Conservation (phyloP, 2,797 vertebrate species). For the Eulemur mongoz region DNA sequence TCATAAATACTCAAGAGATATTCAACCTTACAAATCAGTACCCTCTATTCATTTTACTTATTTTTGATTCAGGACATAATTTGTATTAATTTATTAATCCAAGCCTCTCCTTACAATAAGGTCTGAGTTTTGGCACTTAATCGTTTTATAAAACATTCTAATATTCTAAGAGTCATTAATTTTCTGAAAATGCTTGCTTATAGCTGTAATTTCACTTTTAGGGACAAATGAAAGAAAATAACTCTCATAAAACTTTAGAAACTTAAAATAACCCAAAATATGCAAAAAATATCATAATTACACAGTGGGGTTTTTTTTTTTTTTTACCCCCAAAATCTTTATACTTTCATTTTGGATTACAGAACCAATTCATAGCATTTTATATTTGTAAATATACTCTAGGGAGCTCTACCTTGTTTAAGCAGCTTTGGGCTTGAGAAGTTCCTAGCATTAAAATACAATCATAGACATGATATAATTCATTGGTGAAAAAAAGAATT, state of each 20-base stretch:
- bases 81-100: background rate
- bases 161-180: background rate
- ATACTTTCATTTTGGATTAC: background rate
- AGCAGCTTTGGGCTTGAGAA: conserved; percentile 9
- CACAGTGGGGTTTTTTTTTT: background rate
- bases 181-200: background rate
- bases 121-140: background rate
- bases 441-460: background rate
- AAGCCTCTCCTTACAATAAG: background rate
- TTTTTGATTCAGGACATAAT: background rate
- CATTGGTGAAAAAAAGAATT: background rate
- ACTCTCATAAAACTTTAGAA: background rate
- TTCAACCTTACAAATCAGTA: background rate
- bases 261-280: background rate
- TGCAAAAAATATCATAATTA: background rate
- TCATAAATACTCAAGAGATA: background rate
- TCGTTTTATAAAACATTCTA: background rate
- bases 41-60: background rate
- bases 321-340: background rate
- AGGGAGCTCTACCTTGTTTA: background rate
- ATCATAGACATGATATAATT: background rate
- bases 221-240: background rate
- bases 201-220: background rate
- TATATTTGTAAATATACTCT: background rate
- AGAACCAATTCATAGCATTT: background rate